Conservation (phyloP, 2,797 vertebrate species). For the Apodemus agrarius region DNA sequence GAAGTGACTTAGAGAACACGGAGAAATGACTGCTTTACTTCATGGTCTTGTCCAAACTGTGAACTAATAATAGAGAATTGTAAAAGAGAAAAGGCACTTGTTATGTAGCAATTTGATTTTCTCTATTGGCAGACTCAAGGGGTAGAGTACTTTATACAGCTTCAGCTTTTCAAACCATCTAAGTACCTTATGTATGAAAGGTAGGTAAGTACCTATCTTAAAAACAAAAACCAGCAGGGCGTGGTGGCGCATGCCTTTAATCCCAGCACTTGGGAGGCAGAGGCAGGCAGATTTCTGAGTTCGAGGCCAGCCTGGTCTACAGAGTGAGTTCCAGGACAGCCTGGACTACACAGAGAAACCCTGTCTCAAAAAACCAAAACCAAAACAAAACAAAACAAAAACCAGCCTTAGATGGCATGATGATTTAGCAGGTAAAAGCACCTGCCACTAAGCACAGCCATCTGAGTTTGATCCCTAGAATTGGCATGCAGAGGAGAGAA, state of each 20-base stretch:
- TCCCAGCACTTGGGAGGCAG: too few relatives aligned
- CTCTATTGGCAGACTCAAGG: not conserved
- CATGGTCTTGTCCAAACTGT: constrained; percentile 10
- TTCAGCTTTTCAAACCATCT: constrained; percentile 30
- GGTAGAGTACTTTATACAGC: not conserved
- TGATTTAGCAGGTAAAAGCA: not conserved
- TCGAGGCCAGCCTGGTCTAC: too few relatives aligned
- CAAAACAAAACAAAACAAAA: too few relatives aligned
- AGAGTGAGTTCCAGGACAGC: too few relatives aligned
- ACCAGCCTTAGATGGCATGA: not conserved
- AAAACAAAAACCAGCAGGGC: not conserved
- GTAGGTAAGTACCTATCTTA: too few relatives aligned
- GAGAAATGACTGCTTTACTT: constrained; percentile 39
- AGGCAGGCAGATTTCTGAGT: too few relatives aligned
- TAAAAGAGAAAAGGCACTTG: not conserved
- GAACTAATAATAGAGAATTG: constrained; percentile 30
- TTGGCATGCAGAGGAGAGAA: not conserved
- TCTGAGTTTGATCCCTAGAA: not conserved
- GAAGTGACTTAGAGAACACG: not conserved
- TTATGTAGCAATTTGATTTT: constrained; percentile 28
- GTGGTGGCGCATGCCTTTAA: too few relatives aligned
- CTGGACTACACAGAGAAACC: too few relatives aligned
- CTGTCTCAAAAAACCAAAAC: too few relatives aligned
- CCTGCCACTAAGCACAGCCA: not conserved
- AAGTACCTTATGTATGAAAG: constrained; percentile 28